Percentiles rank a stretch among this genome's conserved stretches.
Evolutionary conservation across 1,140 invertebrate genomes (phyloP).

Genomic region (Drosophila parvula): DNA sequence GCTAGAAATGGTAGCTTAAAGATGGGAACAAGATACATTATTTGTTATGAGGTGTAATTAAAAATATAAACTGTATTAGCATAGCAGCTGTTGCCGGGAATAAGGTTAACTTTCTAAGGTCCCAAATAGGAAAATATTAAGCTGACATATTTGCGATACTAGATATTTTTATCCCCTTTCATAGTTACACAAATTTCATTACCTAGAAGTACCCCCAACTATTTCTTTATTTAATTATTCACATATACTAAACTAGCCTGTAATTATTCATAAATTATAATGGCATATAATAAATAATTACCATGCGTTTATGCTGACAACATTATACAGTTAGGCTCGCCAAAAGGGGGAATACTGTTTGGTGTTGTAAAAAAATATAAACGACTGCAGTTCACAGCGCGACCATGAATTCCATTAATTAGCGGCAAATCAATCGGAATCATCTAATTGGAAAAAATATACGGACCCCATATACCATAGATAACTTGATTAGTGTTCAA

Average conservation of each 20-base stretch:
- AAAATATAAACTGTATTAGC: neutral
- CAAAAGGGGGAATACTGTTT: constrained; percentile 6
- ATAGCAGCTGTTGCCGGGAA: no score
- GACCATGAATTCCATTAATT: constrained; percentile 33
- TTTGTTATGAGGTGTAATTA: neutral
- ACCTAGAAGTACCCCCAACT: neutral
- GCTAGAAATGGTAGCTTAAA: neutral
- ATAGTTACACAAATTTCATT: neutral
- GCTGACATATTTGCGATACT: neutral
- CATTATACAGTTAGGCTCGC: neutral
- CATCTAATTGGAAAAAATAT: constrained; percentile 36
- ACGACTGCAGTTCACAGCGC: neutral
- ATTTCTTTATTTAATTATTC: neutral
- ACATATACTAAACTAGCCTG: neutral
- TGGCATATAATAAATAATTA: neutral
- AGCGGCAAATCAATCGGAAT: constrained; percentile 39
- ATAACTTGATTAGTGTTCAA: constrained; percentile 50
- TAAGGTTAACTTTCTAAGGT: neutral
- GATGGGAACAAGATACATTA: neutral
- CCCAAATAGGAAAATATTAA: neutral
- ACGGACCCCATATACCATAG: constrained; percentile 22
- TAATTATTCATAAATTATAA: neutral
- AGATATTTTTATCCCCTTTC: neutral
- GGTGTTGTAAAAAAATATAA: neutral
- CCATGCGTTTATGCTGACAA: neutral